Percentiles rank a stretch among this genome's conserved stretches.
These are phyloP conservation scores for Caiman crocodilus DNA, from an alignment of 2,797 vertebrate species.

Conservation along the genomic window DNA sequence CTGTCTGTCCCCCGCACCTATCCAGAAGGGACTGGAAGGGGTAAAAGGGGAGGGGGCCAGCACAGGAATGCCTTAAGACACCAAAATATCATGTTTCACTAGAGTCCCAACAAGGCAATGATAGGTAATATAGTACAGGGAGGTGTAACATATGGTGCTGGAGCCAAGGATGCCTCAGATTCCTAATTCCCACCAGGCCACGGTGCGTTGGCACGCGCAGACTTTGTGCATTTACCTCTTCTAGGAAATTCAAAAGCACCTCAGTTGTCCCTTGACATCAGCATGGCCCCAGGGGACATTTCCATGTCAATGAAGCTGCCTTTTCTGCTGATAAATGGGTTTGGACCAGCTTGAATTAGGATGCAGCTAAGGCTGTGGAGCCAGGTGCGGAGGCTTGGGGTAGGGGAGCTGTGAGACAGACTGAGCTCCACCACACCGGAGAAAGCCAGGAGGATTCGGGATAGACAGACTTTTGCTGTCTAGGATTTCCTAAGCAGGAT, in stretches of 20 bases:
- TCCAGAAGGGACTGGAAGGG: neutral
- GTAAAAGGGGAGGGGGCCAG: neutral
- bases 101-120: neutral
- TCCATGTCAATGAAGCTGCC: neutral
- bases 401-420: accelerated
- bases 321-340: neutral
- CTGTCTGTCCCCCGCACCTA: neutral
- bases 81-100: neutral
- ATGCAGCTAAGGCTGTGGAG: neutral
- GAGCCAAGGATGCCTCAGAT: neutral
- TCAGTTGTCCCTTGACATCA: neutral
- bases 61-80: neutral
- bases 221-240: too few relatives aligned
- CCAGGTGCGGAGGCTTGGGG: neutral
- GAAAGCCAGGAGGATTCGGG: neutral
- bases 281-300: neutral
- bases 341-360: neutral
- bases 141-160: too few relatives aligned
- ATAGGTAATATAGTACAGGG: too few relatives aligned
- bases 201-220: too few relatives aligned
- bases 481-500: neutral
- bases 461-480: neutral
- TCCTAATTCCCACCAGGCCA: neutral
- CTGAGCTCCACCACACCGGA: neutral
- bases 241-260: neutral